A percentile compares a stretch with the other conserved stretches of the same genome.
phyloP scores from a whole-genome alignment of 30 jellyfish, hydroid and myxozoan genomes.

The Hydractinia symbiolongicarpus region DNA sequence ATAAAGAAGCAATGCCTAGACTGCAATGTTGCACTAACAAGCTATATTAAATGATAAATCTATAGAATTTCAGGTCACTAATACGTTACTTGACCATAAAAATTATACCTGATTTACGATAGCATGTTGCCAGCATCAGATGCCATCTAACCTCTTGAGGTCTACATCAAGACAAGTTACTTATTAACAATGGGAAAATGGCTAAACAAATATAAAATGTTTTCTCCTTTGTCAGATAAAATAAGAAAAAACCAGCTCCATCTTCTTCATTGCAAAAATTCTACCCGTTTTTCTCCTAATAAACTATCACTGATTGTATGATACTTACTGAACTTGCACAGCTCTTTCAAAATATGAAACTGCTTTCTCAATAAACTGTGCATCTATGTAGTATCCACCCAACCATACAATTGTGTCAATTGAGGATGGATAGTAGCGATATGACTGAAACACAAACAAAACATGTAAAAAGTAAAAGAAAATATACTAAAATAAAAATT shows the following conservation, averaged over 20 bases:
- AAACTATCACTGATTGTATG: neutral
- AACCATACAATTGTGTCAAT: conserved; percentile 91
- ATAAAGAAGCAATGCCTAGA: too few relatives aligned
- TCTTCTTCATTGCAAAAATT: too few relatives aligned
- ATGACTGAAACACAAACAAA: conserved; percentile 48
- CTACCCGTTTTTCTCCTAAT: too few relatives aligned
- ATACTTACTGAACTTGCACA: conserved; percentile 89
- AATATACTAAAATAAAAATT: too few relatives aligned
- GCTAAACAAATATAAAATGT: too few relatives aligned
- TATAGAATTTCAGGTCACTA: too few relatives aligned
- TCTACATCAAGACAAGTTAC: conserved; percentile 31
- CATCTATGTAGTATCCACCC: conserved; percentile 95
- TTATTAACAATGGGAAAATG: neutral
- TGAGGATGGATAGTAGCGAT: conserved; percentile 85
- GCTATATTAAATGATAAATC: too few relatives aligned
- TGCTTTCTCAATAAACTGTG: conserved; percentile 96
- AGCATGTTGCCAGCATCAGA: conserved; percentile 90
- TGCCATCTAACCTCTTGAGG: conserved; percentile 95
- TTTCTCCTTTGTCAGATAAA: too few relatives aligned
- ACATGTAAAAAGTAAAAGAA: neutral
- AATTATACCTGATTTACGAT: conserved; percentile 65
- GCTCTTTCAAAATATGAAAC: conserved; percentile 95
- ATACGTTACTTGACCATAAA: too few relatives aligned
- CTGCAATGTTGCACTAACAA: too few relatives aligned
- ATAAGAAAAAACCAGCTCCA: too few relatives aligned